Conservation (phyloP, 92 coral and sea anemone species). For the Parazoanthus swiftii region DNA sequence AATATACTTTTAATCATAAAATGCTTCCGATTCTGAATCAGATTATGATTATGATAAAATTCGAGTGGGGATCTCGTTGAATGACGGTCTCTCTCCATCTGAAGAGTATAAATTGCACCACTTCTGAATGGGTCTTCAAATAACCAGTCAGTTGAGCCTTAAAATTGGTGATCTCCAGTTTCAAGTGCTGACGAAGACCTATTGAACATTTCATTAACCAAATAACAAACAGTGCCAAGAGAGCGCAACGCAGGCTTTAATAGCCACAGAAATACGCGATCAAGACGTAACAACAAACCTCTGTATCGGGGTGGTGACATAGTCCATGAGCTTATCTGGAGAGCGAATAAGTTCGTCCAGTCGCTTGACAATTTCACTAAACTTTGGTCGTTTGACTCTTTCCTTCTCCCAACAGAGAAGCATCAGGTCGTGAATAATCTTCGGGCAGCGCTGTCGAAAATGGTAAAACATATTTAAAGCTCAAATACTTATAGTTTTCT, state of each 20-base stretch:
- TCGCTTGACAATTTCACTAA: constrained; percentile 65
- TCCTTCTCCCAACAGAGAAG: constrained; percentile 91
- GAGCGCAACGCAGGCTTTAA: not conserved
- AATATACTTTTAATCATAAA: not conserved
- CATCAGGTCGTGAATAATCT: constrained; percentile 71
- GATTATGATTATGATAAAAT: not conserved
- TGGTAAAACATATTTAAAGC: not conserved
- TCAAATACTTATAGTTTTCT: not conserved
- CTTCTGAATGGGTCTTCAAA: too few species aligned
- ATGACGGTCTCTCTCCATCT: too few species aligned
- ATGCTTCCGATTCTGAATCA: not conserved
- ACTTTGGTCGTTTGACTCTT: constrained; percentile 74
- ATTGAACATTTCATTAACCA: too few species aligned
- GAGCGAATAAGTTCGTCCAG: constrained; percentile 86
- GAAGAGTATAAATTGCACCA: too few species aligned
- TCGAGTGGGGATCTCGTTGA: too few species aligned
- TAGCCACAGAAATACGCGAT: not conserved
- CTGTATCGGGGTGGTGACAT: constrained; percentile 35
- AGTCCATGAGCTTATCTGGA: constrained; percentile 79
- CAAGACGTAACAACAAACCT: constrained; percentile 14
- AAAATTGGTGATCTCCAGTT: too few species aligned
- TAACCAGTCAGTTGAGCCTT: too few species aligned
- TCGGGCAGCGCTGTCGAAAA: constrained; percentile 55
- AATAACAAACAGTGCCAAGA: not conserved
- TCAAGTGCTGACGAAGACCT: not conserved